A percentile compares a stretch with the other conserved stretches of the same genome.
Evolutionary conservation across 2,888 invertebrate species (phyloP).

Genomic region (Celastrina argiolus): DNA sequence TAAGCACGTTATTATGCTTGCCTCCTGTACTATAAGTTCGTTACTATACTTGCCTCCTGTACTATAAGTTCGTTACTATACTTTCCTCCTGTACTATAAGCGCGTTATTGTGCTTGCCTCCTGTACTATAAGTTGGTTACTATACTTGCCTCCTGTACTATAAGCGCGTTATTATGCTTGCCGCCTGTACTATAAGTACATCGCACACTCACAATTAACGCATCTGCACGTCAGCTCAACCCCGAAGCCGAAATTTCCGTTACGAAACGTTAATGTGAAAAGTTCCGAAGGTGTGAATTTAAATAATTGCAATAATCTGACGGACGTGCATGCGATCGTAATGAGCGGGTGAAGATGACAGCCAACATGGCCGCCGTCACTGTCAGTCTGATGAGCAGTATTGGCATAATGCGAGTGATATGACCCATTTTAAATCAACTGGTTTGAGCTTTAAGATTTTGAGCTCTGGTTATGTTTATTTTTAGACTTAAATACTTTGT

Average conservation of each 20-base stretch:
- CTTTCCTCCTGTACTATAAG: too few relatives aligned
- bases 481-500: too few relatives aligned
- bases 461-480: not conserved
- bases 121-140: too few relatives aligned
- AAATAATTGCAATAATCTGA: constrained; percentile 77
- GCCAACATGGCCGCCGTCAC: constrained; percentile 23
- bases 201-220: constrained; percentile 3
- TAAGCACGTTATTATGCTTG: too few relatives aligned
- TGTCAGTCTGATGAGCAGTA: constrained; percentile 14
- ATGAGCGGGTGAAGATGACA: constrained; percentile 69
- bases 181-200: constrained; percentile 41
- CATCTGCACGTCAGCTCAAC: not conserved
- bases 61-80: too few relatives aligned
- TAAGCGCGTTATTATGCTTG: not conserved
- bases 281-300: constrained; percentile 76
- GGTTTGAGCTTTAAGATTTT: not conserved
- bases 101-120: too few relatives aligned
- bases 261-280: constrained; percentile 74
- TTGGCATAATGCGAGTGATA: constrained; percentile 22
- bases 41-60: too few relatives aligned
- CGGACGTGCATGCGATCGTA: constrained; percentile 70
- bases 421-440: not conserved
- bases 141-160: constrained; percentile 40
- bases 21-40: too few relatives aligned
- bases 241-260: constrained; percentile 31